Percentiles rank a stretch among this genome's conserved stretches.
Evolutionary conservation across 2,113 vertebrate species (phyloP).

Genomic region (Brachypteracias leptosomus): DNA sequence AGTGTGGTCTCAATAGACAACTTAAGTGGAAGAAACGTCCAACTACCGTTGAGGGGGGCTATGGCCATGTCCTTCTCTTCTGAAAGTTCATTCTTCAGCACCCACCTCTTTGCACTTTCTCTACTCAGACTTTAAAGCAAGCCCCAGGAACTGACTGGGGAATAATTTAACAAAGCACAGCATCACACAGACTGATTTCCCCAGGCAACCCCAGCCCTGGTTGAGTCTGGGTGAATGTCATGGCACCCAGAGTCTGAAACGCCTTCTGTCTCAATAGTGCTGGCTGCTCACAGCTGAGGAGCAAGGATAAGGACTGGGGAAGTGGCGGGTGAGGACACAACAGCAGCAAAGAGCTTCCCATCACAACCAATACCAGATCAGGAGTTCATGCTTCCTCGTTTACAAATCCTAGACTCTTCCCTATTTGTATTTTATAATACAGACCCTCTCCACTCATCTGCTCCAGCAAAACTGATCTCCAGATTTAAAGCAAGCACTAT

Average conservation of each 20-base stretch:
- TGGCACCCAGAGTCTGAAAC: background rate
- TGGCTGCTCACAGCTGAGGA: background rate
- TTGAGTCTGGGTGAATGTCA: no score
- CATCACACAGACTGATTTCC: background rate
- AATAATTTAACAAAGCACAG: background rate
- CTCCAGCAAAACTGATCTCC: background rate
- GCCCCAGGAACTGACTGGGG: background rate
- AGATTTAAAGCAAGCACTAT: background rate
- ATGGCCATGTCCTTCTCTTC: background rate
- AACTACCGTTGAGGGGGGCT: background rate
- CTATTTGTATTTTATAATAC: background rate
- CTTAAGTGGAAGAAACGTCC: background rate
- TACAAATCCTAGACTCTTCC: background rate
- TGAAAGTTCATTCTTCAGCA: background rate
- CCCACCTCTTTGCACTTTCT: background rate
- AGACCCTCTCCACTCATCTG: background rate
- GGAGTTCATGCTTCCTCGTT: background rate
- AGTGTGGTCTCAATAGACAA: background rate
- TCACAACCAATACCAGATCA: background rate
- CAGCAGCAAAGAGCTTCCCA: background rate
- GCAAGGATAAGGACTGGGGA: background rate
- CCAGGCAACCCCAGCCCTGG: background rate
- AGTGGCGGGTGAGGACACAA: background rate
- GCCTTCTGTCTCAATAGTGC: background rate
- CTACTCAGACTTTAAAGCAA: background rate